Evolutionary conservation across 2,888 invertebrate species (phyloP).

Genomic region (Protonemura montana): DNA sequence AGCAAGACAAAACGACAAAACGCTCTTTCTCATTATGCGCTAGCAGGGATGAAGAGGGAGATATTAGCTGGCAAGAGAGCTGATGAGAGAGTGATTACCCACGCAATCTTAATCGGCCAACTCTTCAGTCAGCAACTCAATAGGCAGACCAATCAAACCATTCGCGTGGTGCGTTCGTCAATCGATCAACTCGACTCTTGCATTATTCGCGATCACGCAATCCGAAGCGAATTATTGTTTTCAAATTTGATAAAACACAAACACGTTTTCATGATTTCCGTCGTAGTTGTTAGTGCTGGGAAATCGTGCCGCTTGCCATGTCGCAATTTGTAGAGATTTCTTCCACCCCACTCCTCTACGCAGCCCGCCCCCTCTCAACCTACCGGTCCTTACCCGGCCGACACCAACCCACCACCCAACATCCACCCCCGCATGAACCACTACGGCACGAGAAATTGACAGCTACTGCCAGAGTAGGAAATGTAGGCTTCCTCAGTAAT

Average conservation of each 20-base stretch:
- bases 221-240: slow-evolving; percentile 15
- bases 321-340: slow-evolving; percentile 12
- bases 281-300: background rate
- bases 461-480: slow-evolving; percentile 12
- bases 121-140: background rate
- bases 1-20: background rate
- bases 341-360: background rate
- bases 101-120: background rate
- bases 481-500: background rate
- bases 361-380: background rate
- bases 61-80: background rate
- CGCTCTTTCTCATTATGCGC: background rate
- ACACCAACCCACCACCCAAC: background rate
- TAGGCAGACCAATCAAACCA: background rate
- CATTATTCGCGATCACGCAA: slow-evolving; percentile 14
- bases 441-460: slow-evolving; percentile 7
- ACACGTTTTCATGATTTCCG: slow-evolving; percentile 26
- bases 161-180: background rate
- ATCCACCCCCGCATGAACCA: background rate
- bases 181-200: background rate
- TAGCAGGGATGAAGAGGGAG: background rate
- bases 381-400: background rate
- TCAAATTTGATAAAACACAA: slow-evolving; percentile 18
- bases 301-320: slow-evolving; percentile 7
- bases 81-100: background rate